These are phyloP conservation scores for Euwallacea fornicatus DNA, from an alignment of 1,140 invertebrate genomes.

Conservation along the genomic window DNA sequence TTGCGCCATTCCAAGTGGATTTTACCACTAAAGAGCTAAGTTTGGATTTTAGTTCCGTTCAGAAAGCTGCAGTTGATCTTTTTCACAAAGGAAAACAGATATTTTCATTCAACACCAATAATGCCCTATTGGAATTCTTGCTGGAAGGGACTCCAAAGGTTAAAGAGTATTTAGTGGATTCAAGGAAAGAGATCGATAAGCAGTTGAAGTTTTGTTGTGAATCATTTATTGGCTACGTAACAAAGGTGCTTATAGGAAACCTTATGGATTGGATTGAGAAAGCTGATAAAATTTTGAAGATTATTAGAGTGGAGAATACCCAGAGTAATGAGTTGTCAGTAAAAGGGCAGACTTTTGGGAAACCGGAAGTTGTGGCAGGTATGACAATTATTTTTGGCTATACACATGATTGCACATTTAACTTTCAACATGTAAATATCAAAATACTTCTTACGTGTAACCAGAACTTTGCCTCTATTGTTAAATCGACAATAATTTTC, in stretches of 20 bases:
- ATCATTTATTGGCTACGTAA: slow-evolving; percentile 80
- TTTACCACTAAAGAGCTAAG: slow-evolving; percentile 90
- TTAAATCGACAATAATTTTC: too few species aligned
- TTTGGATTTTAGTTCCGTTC: slow-evolving; percentile 88
- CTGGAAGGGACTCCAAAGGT: slow-evolving; percentile 90
- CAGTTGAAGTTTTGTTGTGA: slow-evolving; percentile 92
- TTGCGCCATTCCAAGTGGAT: slow-evolving; percentile 96
- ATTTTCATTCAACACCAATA: slow-evolving; percentile 86
- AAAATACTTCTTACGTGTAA: too few species aligned
- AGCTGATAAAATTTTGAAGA: slow-evolving; percentile 43
- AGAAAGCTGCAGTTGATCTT: slow-evolving; percentile 82
- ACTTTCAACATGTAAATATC: background rate
- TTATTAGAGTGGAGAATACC: slow-evolving; percentile 35
- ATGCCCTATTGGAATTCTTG: slow-evolving; percentile 90
- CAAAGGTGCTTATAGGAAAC: slow-evolving; percentile 69
- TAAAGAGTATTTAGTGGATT: slow-evolving; percentile 88
- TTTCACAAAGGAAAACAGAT: slow-evolving; percentile 84
- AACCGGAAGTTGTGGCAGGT: slow-evolving; percentile 59
- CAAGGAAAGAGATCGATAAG: slow-evolving; percentile 91
- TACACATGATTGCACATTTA: background rate
- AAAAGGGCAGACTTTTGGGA: slow-evolving; percentile 56
- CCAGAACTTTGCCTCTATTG: too few species aligned
- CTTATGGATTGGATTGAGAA: slow-evolving; percentile 39
- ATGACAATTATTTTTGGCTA: slow-evolving; percentile 20
- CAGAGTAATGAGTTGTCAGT: slow-evolving; percentile 45